Conservation (phyloP, 2,888 invertebrate species). For the Thalpophila matura region DNA sequence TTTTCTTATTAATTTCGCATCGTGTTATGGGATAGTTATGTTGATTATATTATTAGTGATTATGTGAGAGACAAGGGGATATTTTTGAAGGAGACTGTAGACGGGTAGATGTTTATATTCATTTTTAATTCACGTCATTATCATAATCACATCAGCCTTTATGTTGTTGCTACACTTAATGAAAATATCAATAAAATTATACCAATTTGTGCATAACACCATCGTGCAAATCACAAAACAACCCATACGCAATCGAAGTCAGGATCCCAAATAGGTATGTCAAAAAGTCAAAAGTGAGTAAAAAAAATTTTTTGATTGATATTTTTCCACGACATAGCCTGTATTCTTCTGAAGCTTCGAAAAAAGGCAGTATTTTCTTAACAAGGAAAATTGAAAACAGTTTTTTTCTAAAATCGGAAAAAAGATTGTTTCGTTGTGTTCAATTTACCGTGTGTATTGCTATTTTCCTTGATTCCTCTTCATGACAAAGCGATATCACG, state of each 20-base stretch:
- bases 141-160: no score
- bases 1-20: conserved; percentile 56
- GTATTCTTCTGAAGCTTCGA: no score
- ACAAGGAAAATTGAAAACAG: not conserved
- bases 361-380: not conserved
- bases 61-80: not conserved
- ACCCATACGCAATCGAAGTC: no score
- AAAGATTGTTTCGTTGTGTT: not conserved
- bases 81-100: not conserved
- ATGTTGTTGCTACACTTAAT: no score
- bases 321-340: not conserved
- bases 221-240: no score
- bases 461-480: conserved; percentile 25
- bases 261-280: no score
- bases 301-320: not conserved
- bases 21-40: conserved; percentile 25
- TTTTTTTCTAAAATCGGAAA: not conserved
- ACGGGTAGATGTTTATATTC: no score
- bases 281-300: no score
- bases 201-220: no score
- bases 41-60: conserved; percentile 14
- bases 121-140: not conserved
- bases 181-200: no score
- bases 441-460: conserved; percentile 6
- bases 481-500: conserved; percentile 42